Base-by-base conservation (phyloP, 2,797 vertebrate species). In the Dermochelys coriacea region DNA sequence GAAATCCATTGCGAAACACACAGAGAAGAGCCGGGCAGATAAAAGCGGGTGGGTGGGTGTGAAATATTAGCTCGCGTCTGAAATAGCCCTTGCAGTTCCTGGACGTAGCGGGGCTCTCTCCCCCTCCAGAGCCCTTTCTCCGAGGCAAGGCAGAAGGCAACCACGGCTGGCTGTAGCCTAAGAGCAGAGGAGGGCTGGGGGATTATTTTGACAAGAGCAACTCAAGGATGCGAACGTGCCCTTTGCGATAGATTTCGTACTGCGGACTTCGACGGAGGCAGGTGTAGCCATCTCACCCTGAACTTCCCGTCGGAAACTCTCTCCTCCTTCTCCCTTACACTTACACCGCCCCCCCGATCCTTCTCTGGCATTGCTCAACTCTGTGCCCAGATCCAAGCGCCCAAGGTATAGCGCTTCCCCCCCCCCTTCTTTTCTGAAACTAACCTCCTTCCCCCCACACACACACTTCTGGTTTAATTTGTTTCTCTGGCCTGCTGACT, bases 391-490 rank as follows among this genome's bases (percentile, higher is more conserved):
- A 8, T 2, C 71, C 21, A 25, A 95, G 96, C 82, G 92, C 82
- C 86, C 94, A 54, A 93, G 85, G 88, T 86, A 97, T 27, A 80
- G 89, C 18, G 4, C 34, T 49, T 51, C 55, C 34, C 86, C 89
- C 34, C 68, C 77, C 57, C 31, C 93, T 95, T 85, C 96, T 96
- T 89, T 93, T 94, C 96, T 98, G 98, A 99, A 99, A 99, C 97
- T 61, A 98, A 99, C 99, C 99, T 93, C 64, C 97, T 95, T 97
- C 82, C 64, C 51, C 95, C 27, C 34, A 97, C 97, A 98, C 98
- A 3, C 98, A 97, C 97, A 98, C 98, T 98, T 98, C 98, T 98
- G 98, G 97, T 98, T 97, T 98, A 98, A 98, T 98, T 98, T 98
- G 98, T 98, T 98, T 97, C 97, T 98, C 98, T 98, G 98, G 97